A percentile compares a stretch with the other conserved stretches of the same genome.
phyloP scores from a whole-genome alignment of 2,113 vertebrate genomes.

The Hemibagrus wyckioides region DNA sequence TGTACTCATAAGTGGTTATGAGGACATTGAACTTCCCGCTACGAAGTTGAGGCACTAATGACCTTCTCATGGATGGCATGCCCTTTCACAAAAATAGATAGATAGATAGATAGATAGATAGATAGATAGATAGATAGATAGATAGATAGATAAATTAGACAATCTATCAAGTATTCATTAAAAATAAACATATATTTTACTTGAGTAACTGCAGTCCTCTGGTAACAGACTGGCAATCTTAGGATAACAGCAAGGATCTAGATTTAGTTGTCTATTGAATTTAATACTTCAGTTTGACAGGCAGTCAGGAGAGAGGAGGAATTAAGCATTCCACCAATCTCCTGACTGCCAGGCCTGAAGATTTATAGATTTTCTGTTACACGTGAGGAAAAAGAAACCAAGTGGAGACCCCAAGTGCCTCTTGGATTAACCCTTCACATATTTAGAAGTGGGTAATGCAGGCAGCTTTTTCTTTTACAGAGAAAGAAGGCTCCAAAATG shows the following conservation, averaged over 20 bases:
- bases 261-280: neutral
- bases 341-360: neutral
- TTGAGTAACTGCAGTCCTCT: neutral
- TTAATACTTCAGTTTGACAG: neutral
- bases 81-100: slow-evolving; percentile 72
- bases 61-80: slow-evolving; percentile 89
- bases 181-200: neutral
- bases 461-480: neutral
- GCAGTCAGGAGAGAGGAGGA: neutral
- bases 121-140: too few relatives aligned
- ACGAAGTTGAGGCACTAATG: slow-evolving; percentile 90
- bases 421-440: neutral
- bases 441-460: neutral
- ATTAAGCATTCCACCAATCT: too few relatives aligned
- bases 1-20: slow-evolving; percentile 96
- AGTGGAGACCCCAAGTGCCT: neutral
- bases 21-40: slow-evolving; percentile 97
- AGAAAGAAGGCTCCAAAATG: neutral
- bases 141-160: too few relatives aligned
- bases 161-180: too few relatives aligned
- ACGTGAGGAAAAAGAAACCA: neutral
- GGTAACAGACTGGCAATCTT: neutral
- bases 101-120: neutral
- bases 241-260: neutral
- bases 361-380: neutral